phyloP scores from a whole-genome alignment of 2,797 vertebrate genomes.

The Erethizon dorsatum region DNA sequence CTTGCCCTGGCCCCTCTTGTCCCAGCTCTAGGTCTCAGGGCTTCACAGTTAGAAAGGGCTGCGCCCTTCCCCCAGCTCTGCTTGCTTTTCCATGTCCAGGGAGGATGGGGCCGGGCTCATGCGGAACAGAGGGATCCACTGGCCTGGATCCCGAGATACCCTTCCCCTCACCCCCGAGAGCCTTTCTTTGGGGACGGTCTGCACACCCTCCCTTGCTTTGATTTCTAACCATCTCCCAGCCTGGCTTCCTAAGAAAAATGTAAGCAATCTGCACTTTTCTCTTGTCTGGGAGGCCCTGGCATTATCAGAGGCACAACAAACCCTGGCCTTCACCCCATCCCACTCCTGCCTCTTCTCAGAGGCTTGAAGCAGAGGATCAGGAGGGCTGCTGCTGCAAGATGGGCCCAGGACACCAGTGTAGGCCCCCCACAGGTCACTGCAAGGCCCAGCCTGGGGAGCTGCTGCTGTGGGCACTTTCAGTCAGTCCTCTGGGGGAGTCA shows the following conservation, averaged over 20 bases:
- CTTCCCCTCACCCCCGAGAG: background rate
- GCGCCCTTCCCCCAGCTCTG: background rate
- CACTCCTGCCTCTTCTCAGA: background rate
- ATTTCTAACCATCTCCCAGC: slow-evolving; percentile 42
- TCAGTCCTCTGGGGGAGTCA: background rate
- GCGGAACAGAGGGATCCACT: background rate
- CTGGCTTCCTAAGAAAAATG: slow-evolving; percentile 65
- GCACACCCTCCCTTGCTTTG: background rate
- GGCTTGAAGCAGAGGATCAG: background rate
- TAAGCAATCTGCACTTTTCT: slow-evolving; percentile 51
- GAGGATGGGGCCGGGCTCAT: background rate
- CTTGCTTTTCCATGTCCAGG: background rate
- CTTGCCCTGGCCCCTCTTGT: background rate
- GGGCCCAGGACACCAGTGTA: background rate
- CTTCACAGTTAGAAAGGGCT: background rate
- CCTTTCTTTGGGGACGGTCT: background rate
- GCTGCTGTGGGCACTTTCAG: background rate
- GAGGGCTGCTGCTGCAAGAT: background rate
- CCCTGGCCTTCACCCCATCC: slow-evolving; percentile 53
- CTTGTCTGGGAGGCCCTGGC: slow-evolving; percentile 39
- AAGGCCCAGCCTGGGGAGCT: background rate
- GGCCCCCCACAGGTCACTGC: background rate
- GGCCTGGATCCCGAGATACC: background rate
- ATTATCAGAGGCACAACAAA: slow-evolving; percentile 49
- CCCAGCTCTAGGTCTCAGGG: background rate